Conservation (phyloP, 2,113 vertebrate genomes). For the Sylvietta virens region DNA sequence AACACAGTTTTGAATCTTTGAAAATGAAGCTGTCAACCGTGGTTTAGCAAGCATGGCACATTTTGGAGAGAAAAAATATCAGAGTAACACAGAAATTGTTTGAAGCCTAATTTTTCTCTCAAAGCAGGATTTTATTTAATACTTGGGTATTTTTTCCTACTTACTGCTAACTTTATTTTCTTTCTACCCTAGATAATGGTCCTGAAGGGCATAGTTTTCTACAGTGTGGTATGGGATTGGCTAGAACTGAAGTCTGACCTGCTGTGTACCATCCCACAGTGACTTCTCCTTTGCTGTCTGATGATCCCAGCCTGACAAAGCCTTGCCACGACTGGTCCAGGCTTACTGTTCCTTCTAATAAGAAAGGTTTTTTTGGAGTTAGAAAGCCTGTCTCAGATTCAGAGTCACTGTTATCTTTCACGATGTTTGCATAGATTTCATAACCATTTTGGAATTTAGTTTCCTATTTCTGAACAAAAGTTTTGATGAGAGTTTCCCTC, state of each 20-base stretch:
- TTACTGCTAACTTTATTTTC: not conserved
- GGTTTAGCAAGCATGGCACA: not conserved
- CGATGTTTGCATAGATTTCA: not conserved
- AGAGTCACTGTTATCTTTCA: not conserved
- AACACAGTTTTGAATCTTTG: not conserved
- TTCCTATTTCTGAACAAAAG: not conserved
- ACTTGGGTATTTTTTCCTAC: not conserved
- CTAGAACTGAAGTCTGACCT: not conserved
- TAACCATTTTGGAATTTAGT: not conserved
- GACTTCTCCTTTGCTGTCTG: not conserved
- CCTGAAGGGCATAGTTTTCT: not conserved
- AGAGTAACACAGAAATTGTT: not conserved
- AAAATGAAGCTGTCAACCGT: not conserved
- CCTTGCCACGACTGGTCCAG: accelerated
- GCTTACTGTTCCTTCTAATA: not conserved
- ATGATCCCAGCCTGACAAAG: not conserved
- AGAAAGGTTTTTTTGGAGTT: not conserved
- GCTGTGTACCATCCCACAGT: not conserved
- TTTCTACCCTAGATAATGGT: not conserved
- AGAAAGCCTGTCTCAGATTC: not conserved
- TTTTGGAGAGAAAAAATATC: not conserved
- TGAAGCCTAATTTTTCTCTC: accelerated
- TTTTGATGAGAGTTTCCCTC: not conserved
- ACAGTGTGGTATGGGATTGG: not conserved
- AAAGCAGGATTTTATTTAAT: not conserved